These are phyloP conservation scores for Miichthys miiuy DNA, from an alignment of 2,797 vertebrate genomes.

Conservation along the genomic window DNA sequence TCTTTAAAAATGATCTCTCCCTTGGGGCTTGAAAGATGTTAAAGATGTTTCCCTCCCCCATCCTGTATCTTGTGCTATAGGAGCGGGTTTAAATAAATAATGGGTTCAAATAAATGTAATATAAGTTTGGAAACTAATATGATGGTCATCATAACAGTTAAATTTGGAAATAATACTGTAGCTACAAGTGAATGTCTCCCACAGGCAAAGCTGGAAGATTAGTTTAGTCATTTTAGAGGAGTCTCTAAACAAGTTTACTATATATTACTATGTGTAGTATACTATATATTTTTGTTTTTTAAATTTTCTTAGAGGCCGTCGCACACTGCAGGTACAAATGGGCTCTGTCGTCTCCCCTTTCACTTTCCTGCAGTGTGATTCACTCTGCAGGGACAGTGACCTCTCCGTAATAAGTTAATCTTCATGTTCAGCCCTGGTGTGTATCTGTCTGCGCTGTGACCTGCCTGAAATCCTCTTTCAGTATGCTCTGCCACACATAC, in stretches of 20 bases:
- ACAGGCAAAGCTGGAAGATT: neutral
- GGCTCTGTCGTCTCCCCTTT: constrained; percentile 4
- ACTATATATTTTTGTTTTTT: neutral
- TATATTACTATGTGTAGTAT: neutral
- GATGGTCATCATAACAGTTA: neutral
- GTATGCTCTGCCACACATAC: constrained; percentile 8
- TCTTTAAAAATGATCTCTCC: constrained; percentile 43
- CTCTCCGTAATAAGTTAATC: constrained; percentile 60
- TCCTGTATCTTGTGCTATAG: constrained; percentile 6
- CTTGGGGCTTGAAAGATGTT: constrained; percentile 14
- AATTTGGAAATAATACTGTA: neutral
- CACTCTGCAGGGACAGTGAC: constrained; percentile 42
- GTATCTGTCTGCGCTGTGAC: constrained; percentile 46
- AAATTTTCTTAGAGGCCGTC: neutral
- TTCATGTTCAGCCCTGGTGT: constrained; percentile 35
- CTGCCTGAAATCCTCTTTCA: constrained; percentile 51
- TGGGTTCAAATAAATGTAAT: neutral
- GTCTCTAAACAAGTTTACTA: neutral
- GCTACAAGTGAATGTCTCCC: too few relatives aligned
- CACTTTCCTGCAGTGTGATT: constrained; percentile 14
- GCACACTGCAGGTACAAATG: constrained; percentile 2
- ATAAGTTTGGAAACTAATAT: neutral
- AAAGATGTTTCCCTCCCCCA: neutral
- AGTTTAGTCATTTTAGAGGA: neutral
- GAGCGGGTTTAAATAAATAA: neutral